phyloP scores from a whole-genome alignment of 2,797 vertebrate species.

The Knipowitschia caucasica region DNA sequence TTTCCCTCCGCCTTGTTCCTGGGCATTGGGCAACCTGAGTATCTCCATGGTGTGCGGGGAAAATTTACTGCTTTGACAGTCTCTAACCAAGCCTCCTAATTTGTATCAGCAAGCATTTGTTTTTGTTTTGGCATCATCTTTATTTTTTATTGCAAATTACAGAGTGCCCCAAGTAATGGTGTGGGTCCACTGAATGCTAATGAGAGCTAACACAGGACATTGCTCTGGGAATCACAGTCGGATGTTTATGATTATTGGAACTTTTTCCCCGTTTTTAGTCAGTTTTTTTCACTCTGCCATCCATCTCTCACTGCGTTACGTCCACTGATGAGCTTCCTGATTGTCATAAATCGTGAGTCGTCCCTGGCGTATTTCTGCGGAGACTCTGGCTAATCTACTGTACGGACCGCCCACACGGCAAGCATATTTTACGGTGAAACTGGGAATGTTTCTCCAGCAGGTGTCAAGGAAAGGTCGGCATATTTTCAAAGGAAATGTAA shows the following conservation, averaged over 20 bases:
- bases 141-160: constrained; percentile 82
- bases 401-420: constrained; percentile 36
- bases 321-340: constrained; percentile 58
- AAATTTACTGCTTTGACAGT: constrained; percentile 74
- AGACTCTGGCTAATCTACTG: constrained; percentile 53
- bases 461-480: constrained; percentile 47
- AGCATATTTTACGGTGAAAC: constrained; percentile 35
- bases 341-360: constrained; percentile 62
- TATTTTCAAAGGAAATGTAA: constrained; percentile 47
- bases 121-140: constrained; percentile 80
- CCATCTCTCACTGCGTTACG: constrained; percentile 15
- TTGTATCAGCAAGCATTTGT: constrained; percentile 79
- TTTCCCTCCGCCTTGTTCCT: constrained; percentile 55
- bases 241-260: constrained; percentile 79
- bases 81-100: constrained; percentile 75
- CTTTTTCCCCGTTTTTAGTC: constrained; percentile 63
- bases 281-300: constrained; percentile 40
- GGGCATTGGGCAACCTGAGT: constrained; percentile 49
- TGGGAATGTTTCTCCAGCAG: constrained; percentile 21
- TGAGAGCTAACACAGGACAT: constrained; percentile 58
- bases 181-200: constrained; percentile 70
- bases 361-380: constrained; percentile 45
- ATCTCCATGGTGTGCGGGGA: constrained; percentile 51
- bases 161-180: constrained; percentile 72
- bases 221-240: constrained; percentile 62